A percentile compares a stretch with the other conserved stretches of the same genome.
phyloP scores from a whole-genome alignment of 2,113 vertebrate genomes.

The Pterocles burchelli region DNA sequence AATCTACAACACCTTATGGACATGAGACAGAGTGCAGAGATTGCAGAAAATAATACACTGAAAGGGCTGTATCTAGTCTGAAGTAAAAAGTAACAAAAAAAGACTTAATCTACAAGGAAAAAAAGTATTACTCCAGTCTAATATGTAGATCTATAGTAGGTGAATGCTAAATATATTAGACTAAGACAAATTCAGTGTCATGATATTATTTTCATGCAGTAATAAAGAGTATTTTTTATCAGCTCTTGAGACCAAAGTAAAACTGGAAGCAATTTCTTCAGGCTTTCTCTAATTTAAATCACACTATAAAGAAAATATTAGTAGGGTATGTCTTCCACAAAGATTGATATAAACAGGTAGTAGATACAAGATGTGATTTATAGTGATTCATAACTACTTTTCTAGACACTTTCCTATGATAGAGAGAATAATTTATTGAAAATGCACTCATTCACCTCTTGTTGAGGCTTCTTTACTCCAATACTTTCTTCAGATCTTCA shows the following conservation, averaged over 20 bases:
- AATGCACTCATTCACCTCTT: background rate
- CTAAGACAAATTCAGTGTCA: background rate
- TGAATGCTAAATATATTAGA: background rate
- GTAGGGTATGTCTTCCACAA: background rate
- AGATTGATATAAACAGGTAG: background rate
- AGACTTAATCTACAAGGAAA: background rate
- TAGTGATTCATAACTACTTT: background rate
- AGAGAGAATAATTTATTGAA: background rate
- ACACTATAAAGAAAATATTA: background rate
- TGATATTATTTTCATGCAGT: background rate
- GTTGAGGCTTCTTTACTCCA: background rate
- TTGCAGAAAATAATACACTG: background rate
- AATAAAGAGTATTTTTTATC: background rate
- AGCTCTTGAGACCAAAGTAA: background rate
- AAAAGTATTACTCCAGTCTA: background rate
- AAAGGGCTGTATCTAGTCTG: background rate
- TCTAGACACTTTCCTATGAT: background rate
- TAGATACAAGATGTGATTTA: background rate
- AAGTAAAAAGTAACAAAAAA: background rate
- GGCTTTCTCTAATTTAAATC: background rate
- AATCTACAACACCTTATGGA: background rate
- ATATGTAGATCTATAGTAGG: background rate
- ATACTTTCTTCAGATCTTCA: background rate
- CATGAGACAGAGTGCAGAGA: background rate
- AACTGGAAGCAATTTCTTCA: background rate